Conservation (phyloP, 2,797 vertebrate genomes). For the Cirrhinus molitorella region DNA sequence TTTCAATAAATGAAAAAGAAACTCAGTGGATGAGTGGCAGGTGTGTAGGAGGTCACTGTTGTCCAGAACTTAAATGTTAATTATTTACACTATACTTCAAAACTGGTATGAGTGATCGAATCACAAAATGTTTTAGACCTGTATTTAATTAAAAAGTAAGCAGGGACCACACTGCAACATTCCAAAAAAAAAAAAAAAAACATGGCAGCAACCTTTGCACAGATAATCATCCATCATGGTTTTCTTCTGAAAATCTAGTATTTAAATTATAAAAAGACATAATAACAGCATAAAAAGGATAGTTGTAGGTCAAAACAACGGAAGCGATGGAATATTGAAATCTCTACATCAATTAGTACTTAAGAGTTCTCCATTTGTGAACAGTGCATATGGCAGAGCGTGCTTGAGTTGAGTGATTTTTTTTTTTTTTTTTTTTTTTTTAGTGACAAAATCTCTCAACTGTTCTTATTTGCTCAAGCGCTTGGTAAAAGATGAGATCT, state of each 20-base stretch:
- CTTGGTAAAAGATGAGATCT: conserved; percentile 43
- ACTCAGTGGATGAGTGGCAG: too few relatives aligned
- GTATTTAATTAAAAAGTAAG: too few relatives aligned
- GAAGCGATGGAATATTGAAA: not conserved
- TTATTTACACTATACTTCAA: too few relatives aligned
- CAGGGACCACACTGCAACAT: too few relatives aligned
- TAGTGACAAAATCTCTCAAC: conserved; percentile 34
- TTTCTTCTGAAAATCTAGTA: not conserved
- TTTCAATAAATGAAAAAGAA: too few relatives aligned
- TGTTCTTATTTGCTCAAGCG: conserved; percentile 10
- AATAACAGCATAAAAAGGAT: not conserved
- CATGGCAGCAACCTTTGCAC: not conserved
- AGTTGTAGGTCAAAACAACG: conserved; percentile 1
- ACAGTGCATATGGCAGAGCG: not conserved
- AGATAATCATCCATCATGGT: not conserved
- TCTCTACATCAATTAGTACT: not conserved
- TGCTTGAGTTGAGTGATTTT: conserved; percentile 27
- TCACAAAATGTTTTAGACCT: too few relatives aligned
- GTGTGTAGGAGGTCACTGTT: too few relatives aligned
- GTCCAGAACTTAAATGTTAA: too few relatives aligned
- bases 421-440: not conserved
- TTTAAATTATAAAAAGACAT: not conserved
- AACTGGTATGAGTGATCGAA: too few relatives aligned
- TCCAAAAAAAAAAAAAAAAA: too few relatives aligned
- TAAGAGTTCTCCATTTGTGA: conserved; percentile 3